These are phyloP conservation scores for Pararge aegeria DNA, from an alignment of 1,140 invertebrate species.

Conservation along the genomic window DNA sequence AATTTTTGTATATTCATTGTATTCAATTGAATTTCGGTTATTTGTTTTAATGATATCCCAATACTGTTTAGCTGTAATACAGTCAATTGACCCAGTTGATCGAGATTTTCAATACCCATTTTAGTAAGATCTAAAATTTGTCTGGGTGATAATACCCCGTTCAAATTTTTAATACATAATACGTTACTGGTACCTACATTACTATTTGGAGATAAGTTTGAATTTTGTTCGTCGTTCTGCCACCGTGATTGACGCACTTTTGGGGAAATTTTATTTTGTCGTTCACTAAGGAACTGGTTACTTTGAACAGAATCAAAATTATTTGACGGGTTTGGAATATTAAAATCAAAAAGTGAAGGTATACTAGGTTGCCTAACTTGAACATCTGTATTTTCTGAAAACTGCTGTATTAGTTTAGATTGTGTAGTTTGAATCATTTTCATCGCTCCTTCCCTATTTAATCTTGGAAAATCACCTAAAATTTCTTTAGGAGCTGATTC, in stretches of 20 bases:
- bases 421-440: slow-evolving; percentile 86
- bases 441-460: slow-evolving; percentile 87
- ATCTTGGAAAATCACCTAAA: slow-evolving; percentile 90
- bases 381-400: slow-evolving; percentile 54
- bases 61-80: slow-evolving; percentile 81
- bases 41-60: slow-evolving; percentile 80
- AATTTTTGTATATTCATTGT: slow-evolving; percentile 80
- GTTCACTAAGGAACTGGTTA: slow-evolving; percentile 57
- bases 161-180: slow-evolving; percentile 80
- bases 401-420: slow-evolving; percentile 82
- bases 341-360: slow-evolving; percentile 81
- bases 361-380: slow-evolving; percentile 74
- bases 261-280: slow-evolving; percentile 69
- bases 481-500: slow-evolving; percentile 95
- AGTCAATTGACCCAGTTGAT: slow-evolving; percentile 80
- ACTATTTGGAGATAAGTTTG: slow-evolving; percentile 55
- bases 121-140: slow-evolving; percentile 80
- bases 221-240: slow-evolving; percentile 76
- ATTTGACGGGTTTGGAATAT: slow-evolving; percentile 75
- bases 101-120: slow-evolving; percentile 81
- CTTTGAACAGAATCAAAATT: slow-evolving; percentile 43
- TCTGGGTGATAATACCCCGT: slow-evolving; percentile 76
- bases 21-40: slow-evolving; percentile 82
- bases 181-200: slow-evolving; percentile 55
- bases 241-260: slow-evolving; percentile 83